These are phyloP conservation scores for Tethea ocularis DNA, from an alignment of 2,888 invertebrate genomes.

Conservation along the genomic window DNA sequence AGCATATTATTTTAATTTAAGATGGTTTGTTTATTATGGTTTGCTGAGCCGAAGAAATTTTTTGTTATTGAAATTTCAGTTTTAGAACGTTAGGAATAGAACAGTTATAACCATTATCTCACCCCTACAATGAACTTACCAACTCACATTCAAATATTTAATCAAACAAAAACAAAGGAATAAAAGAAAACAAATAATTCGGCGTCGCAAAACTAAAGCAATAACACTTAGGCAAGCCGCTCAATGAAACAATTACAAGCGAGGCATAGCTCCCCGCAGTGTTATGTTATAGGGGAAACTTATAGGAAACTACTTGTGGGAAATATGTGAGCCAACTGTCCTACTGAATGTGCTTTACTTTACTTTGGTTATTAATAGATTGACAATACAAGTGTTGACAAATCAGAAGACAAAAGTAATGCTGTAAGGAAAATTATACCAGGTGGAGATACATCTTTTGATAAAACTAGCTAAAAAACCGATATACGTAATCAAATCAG, in stretches of 20 bases:
- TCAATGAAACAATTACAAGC: constrained; percentile 10
- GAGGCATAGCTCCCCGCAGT: constrained; percentile 8
- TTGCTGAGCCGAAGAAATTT: background rate
- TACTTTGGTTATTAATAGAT: background rate
- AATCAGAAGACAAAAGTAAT: background rate
- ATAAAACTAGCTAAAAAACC: no score
- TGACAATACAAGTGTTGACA: background rate
- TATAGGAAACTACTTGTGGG: constrained; percentile 19
- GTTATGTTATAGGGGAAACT: constrained; percentile 11
- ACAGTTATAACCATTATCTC: background rate
- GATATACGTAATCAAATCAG: no score
- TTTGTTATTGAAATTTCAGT: background rate
- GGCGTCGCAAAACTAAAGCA: constrained; percentile 2
- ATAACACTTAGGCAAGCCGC: constrained; percentile 11
- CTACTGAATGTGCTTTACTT: constrained; percentile 7
- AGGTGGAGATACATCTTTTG: no score
- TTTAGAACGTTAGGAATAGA: background rate
- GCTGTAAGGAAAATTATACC: no score
- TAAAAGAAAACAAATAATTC: background rate
- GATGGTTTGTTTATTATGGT: no score
- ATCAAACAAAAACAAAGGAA: background rate
- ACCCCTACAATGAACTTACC: background rate
- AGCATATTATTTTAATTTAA: no score
- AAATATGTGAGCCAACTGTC: constrained; percentile 20
- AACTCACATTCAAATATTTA: background rate